Conservation (phyloP, 2,888 invertebrate species). For the Nymphalis c-album region DNA sequence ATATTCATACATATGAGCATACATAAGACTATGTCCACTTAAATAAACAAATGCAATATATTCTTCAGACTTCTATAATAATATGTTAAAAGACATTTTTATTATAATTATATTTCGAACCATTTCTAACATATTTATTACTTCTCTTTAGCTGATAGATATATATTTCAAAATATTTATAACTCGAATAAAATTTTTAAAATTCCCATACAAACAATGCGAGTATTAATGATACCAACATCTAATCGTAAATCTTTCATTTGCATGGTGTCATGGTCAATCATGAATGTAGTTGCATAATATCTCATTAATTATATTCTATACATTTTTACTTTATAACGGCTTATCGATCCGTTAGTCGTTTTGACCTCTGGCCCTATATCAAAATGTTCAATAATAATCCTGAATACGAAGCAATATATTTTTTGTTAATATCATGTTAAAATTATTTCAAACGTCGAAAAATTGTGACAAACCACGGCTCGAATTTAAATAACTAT, state of each 20-base stretch:
- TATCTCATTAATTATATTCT: slow-evolving; percentile 13
- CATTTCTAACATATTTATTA: too few relatives aligned
- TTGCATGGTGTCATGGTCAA: slow-evolving; percentile 24
- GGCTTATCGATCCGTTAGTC: slow-evolving; percentile 1
- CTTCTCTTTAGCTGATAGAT: too few relatives aligned
- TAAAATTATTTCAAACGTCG: too few relatives aligned
- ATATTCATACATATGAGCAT: not conserved
- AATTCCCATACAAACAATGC: not conserved
- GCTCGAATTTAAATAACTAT: too few relatives aligned
- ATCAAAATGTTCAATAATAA: not conserved
- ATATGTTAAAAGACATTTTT: too few relatives aligned
- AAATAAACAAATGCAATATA: too few relatives aligned
- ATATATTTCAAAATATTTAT: too few relatives aligned
- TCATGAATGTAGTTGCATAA: slow-evolving; percentile 9
- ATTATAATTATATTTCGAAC: too few relatives aligned
- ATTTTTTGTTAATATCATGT: too few relatives aligned
- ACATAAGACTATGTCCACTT: not conserved
- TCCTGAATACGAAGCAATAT: not conserved
- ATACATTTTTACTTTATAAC: not conserved
- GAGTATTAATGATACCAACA: not conserved
- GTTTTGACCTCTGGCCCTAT: slow-evolving; percentile 8
- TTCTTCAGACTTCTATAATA: too few relatives aligned
- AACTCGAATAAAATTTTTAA: not conserved
- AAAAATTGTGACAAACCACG: too few relatives aligned
- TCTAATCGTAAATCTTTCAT: slow-evolving; percentile 6